Conservation (phyloP, 2,113 vertebrate genomes). For the Elephas maximus region DNA sequence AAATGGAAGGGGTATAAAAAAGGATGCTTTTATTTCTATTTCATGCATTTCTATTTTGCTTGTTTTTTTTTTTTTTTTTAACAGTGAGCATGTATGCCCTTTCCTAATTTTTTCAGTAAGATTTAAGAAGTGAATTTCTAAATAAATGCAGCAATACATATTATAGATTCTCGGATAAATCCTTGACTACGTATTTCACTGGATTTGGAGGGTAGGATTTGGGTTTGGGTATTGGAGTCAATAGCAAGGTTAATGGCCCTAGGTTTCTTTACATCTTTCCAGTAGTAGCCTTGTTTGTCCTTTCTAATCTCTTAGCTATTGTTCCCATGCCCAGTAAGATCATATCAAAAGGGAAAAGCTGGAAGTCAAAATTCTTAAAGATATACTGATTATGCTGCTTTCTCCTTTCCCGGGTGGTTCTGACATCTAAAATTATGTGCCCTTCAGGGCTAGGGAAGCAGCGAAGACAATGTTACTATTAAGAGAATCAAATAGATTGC, state of each 20-base stretch:
- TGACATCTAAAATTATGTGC: conserved; percentile 5
- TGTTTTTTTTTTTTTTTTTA: background rate
- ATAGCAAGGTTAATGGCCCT: background rate
- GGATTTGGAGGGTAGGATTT: background rate
- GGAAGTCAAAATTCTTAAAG: background rate
- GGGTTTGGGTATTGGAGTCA: background rate
- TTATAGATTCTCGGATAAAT: background rate
- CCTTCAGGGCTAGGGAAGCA: background rate
- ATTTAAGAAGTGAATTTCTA: background rate
- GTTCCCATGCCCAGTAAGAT: background rate
- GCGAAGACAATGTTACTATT: background rate
- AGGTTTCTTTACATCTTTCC: conserved; percentile 4
- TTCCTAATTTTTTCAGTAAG: background rate
- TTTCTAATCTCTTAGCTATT: background rate
- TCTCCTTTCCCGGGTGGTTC: background rate
- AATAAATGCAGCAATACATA: conserved; percentile 17
- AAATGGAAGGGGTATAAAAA: background rate
- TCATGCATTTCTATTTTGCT: background rate
- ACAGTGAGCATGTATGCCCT: background rate
- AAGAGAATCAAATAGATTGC: background rate
- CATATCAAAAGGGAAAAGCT: background rate
- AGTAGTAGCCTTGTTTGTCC: background rate
- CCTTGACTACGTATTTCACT: background rate
- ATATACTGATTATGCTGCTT: background rate
- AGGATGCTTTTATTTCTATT: background rate